phyloP scores from a whole-genome alignment of 2,113 vertebrate genomes.

The Sciurus niger region DNA sequence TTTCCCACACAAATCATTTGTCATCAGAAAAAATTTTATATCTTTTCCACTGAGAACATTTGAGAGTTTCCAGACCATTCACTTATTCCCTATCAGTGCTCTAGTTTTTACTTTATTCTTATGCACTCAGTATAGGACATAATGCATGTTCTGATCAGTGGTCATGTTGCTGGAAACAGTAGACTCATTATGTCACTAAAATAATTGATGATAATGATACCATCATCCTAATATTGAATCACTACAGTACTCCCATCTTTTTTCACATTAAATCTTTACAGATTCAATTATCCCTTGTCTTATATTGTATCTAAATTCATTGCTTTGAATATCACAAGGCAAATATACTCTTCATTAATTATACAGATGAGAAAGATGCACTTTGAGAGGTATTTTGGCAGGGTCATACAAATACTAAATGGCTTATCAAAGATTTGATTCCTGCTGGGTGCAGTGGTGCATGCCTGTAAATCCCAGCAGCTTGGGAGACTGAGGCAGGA shows the following conservation, averaged over 20 bases:
- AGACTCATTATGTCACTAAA: neutral
- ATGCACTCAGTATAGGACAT: neutral
- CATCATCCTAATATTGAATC: neutral
- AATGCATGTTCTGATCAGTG: neutral
- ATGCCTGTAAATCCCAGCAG: no score
- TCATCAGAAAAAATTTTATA: neutral
- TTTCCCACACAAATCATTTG: slow-evolving; percentile 13
- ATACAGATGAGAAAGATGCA: neutral
- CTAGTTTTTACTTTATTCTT: slow-evolving; percentile 9
- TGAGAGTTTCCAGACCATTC: neutral
- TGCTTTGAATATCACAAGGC: neutral
- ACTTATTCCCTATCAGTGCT: neutral
- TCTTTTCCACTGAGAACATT: neutral
- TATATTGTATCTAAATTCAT: slow-evolving; percentile 16
- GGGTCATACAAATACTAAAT: neutral
- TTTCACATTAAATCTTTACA: neutral
- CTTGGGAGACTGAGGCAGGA: no score
- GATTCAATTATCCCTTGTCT: neutral
- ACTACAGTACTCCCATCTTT: neutral
- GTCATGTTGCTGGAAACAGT: neutral
- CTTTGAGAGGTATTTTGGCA: neutral
- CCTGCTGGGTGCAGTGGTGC: no score
- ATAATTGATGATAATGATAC: neutral
- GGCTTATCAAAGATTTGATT: slow-evolving; percentile 12
- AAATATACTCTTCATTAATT: neutral